phyloP scores from a whole-genome alignment of 2,888 invertebrate genomes.

The Yponomeuta malinellus region DNA sequence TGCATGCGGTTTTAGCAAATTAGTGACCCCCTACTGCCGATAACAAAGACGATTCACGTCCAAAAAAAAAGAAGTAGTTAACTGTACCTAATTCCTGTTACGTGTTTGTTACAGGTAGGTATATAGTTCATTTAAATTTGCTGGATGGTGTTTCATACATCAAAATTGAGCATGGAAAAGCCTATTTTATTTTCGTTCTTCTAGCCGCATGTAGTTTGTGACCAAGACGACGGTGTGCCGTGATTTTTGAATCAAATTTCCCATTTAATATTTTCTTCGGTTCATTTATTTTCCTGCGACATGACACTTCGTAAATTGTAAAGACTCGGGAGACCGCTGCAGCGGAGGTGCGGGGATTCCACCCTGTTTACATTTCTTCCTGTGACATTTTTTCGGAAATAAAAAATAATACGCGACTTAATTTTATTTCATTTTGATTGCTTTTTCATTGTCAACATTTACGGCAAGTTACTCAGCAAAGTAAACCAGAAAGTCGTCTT shows the following conservation, averaged over 20 bases:
- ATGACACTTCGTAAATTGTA: conserved; percentile 72
- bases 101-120: no score
- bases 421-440: background rate
- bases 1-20: no score
- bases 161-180: no score
- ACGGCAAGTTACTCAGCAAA: background rate
- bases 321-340: conserved; percentile 50
- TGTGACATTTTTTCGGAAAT: background rate
- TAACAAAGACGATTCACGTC: no score
- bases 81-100: no score
- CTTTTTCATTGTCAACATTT: background rate
- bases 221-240: background rate
- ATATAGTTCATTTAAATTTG: no score
- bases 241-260: conserved; percentile 72
- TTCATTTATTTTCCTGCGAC: conserved; percentile 70
- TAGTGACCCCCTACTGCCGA: no score
- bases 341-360: background rate
- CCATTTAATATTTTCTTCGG: conserved; percentile 56
- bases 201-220: background rate
- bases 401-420: background rate
- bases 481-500: background rate
- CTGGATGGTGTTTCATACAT: no score
- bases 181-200: background rate
- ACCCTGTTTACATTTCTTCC: background rate
- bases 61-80: no score